A percentile compares a stretch with the other conserved stretches of the same genome.
Conservation (phyloP, 2,113 vertebrate genomes). For the Calcarius ornatus region DNA sequence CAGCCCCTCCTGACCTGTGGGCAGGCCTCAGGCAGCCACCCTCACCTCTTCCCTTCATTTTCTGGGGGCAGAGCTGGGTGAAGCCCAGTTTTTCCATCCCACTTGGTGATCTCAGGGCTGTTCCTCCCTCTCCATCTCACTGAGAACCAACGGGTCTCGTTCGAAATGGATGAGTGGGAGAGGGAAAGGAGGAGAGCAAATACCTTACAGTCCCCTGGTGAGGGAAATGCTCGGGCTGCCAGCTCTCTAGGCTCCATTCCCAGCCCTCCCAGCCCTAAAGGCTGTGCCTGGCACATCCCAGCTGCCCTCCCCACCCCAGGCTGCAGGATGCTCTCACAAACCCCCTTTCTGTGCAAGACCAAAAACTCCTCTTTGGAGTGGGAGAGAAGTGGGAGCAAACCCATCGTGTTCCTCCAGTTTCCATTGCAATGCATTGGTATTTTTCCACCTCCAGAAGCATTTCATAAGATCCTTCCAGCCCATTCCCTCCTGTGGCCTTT, state of each 20-base stretch:
- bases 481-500: not conserved
- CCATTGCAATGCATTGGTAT: not conserved
- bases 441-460: slow-evolving; percentile 6
- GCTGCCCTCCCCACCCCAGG: not conserved
- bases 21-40: not conserved
- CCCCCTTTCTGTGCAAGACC: not conserved
- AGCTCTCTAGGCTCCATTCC: not conserved
- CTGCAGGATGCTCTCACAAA: not conserved
- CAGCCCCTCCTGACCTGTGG: not conserved
- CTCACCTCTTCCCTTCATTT: slow-evolving; percentile 6
- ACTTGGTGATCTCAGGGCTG: not conserved
- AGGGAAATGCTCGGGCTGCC: not conserved
- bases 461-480: not conserved
- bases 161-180: slow-evolving; percentile 8
- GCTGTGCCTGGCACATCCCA: not conserved
- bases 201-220: not conserved
- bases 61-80: not conserved
- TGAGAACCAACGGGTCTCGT: not conserved
- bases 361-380: not conserved
- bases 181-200: slow-evolving; percentile 17
- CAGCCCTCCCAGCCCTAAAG: not conserved
- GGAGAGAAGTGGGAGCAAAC: not conserved
- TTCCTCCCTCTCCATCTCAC: not conserved
- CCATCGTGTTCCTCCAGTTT: not conserved
- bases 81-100: not conserved